These are phyloP conservation scores for Thumatha senex DNA, from an alignment of 2,888 invertebrate species.

Conservation along the genomic window DNA sequence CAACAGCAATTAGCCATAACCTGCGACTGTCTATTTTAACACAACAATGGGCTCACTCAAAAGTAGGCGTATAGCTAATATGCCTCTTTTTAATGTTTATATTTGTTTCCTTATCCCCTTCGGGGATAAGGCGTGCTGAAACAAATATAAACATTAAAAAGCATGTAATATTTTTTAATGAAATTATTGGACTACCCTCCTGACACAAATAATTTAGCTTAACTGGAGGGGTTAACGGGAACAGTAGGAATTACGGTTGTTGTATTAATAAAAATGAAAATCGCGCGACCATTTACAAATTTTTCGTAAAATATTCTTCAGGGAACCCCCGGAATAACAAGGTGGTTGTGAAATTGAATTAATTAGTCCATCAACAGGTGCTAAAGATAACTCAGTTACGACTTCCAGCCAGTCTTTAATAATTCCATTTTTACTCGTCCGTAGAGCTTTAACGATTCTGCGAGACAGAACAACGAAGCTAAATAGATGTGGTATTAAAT, in stretches of 20 bases:
- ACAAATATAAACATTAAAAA: conserved; percentile 9
- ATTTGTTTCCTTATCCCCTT: too few species aligned
- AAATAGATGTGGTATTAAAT: too few species aligned
- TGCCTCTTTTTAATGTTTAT: too few species aligned
- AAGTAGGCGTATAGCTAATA: too few species aligned
- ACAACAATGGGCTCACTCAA: too few species aligned
- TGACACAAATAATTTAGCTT: too few species aligned
- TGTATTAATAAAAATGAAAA: neutral
- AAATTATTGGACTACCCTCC: too few species aligned
- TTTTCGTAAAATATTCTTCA: conserved; percentile 20
- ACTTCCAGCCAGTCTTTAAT: conserved; percentile 59
- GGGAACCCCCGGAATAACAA: conserved; percentile 45
- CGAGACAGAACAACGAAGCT: conserved; percentile 9
- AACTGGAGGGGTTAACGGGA: neutral
- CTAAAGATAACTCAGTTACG: conserved; percentile 63
- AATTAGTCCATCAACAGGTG: conserved; percentile 78
- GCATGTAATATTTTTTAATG: too few species aligned
- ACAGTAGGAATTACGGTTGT: neutral
- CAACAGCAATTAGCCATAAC: too few species aligned
- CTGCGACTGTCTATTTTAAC: too few species aligned
- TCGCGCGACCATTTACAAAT: too few species aligned
- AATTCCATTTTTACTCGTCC: conserved; percentile 65
- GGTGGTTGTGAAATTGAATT: conserved; percentile 66
- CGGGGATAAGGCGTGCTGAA: conserved; percentile 18
- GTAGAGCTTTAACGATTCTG: conserved; percentile 68